Percentiles rank a stretch among this genome's conserved stretches.
These are phyloP conservation scores for Trichacis sp. DNA, from an alignment of 2,888 invertebrate species.

Conservation along the genomic window DNA sequence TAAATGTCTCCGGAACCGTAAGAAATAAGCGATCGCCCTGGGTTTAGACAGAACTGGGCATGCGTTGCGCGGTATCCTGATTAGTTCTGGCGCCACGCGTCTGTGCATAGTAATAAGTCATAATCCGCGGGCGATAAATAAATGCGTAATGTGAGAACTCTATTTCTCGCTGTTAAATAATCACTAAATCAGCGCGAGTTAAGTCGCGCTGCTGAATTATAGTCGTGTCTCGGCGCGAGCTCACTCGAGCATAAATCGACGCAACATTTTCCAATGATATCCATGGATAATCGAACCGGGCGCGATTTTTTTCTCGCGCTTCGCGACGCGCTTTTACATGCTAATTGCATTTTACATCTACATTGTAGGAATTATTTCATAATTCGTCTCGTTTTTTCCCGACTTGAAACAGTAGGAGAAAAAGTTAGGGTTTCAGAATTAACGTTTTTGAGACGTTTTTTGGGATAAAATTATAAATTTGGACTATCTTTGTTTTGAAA, in stretches of 20 bases:
- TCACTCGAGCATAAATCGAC: conserved; percentile 23
- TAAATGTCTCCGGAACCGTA: conserved; percentile 33
- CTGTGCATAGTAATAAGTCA: conserved; percentile 41
- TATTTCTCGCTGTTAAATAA: conserved; percentile 31
- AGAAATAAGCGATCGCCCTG: conserved; percentile 15
- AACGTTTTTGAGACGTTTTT: too few species aligned
- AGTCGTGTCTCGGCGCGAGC: conserved; percentile 5
- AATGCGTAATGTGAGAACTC: conserved; percentile 40
- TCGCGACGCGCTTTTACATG: neutral
- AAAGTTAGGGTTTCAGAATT: too few species aligned
- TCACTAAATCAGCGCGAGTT: conserved; percentile 38
- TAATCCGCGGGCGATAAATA: conserved; percentile 30
- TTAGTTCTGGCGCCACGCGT: conserved; percentile 41
- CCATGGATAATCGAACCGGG: neutral
- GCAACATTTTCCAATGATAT: neutral
- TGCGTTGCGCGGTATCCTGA: conserved; percentile 36
- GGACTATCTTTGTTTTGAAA: too few species aligned
- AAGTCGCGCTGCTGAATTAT: conserved; percentile 28
- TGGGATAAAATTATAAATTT: too few species aligned
- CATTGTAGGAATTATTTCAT: conserved; percentile 8
- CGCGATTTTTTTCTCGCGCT: neutral
- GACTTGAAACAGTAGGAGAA: too few species aligned
- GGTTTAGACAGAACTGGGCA: conserved; percentile 21
- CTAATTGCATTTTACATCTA: neutral
- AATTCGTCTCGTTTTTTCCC: too few species aligned